Evolutionary conservation across 92 coral and sea anemone species (phyloP).

Genomic region (Bergia sp.): DNA sequence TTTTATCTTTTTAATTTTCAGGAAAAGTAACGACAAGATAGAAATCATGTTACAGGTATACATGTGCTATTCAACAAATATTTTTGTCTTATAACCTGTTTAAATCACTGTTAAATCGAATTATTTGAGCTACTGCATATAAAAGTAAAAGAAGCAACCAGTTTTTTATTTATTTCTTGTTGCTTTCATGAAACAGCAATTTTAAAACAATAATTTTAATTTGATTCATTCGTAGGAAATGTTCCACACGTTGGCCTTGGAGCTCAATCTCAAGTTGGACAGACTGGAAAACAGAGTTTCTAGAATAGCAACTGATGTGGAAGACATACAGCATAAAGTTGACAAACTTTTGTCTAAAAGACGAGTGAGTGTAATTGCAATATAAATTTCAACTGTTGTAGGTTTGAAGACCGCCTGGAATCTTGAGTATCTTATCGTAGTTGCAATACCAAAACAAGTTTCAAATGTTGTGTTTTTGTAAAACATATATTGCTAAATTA

Average conservation of each 20-base stretch:
- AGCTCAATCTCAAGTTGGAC: neutral
- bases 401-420: neutral
- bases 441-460: neutral
- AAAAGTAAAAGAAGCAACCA: too few relatives aligned
- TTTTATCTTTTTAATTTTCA: too few relatives aligned
- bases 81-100: too few relatives aligned
- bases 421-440: conserved; percentile 11
- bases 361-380: neutral
- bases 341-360: conserved; percentile 19
- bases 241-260: conserved; percentile 1
- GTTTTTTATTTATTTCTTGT: too few relatives aligned
- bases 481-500: neutral
- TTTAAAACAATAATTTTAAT: neutral
- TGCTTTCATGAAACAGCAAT: too few relatives aligned
- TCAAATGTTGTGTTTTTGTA: neutral
- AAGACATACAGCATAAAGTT: conserved; percentile 2
- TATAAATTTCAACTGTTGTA: neutral
- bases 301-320: conserved; percentile 2
- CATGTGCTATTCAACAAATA: too few relatives aligned
- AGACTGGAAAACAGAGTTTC: conserved; percentile 14
- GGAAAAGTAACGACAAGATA: too few relatives aligned
- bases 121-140: too few relatives aligned
- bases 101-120: too few relatives aligned
- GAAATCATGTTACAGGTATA: too few relatives aligned
- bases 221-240: conserved; percentile 17